These are phyloP conservation scores for Cacajao melanocephalus DNA, from an alignment of 2,797 vertebrate genomes.

Conservation along the genomic window DNA sequence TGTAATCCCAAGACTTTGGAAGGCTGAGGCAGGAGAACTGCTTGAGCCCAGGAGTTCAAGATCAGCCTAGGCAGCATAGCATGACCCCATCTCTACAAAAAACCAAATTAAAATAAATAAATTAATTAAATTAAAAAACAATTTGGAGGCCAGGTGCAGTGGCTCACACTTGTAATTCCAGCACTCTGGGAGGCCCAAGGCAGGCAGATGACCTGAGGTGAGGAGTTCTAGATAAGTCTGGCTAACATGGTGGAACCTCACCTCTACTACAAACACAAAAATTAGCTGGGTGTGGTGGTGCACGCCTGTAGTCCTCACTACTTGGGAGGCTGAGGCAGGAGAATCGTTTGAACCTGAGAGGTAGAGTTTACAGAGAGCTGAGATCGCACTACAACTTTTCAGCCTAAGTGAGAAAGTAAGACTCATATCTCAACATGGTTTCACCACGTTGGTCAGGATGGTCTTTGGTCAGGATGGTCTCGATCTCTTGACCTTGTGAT, in stretches of 20 bases:
- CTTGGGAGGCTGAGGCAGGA: neutral
- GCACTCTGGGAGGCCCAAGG: neutral
- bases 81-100: neutral
- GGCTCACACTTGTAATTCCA: neutral
- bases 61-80: neutral
- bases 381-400: neutral
- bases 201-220: neutral
- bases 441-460: too few species aligned
- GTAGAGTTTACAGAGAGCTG: neutral
- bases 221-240: neutral
- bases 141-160: neutral
- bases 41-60: neutral
- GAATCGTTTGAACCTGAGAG: neutral
- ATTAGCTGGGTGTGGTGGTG: neutral
- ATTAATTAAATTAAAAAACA: neutral
- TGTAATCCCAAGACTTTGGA: neutral
- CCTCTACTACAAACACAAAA: neutral
- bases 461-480: too few species aligned
- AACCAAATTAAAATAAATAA: neutral
- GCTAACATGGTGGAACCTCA: neutral
- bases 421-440: neutral
- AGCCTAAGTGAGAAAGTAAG: neutral
- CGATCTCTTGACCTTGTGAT: too few species aligned
- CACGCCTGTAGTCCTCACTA: neutral
- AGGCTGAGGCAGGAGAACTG: neutral